Base-by-base conservation (phyloP, 1,140 invertebrate genomes). In the Ips typographus region DNA sequence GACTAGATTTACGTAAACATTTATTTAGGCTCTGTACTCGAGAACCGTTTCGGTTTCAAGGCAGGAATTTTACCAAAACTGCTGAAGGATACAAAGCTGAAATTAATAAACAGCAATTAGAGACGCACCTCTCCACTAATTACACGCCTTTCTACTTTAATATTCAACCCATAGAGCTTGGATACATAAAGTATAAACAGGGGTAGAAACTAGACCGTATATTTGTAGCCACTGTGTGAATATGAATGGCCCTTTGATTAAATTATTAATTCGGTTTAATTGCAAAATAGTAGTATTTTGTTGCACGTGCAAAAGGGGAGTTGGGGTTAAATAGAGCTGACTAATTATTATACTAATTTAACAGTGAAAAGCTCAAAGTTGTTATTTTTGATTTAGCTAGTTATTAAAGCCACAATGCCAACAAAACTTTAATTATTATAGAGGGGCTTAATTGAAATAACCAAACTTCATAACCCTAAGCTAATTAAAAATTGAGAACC, bases 121-220 rank as follows among this genome's bases (percentile, higher is more conserved):
- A 60, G 58, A 62, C 60, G 36, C 51, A 64, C 51, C 62, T 64
- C 55, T 39, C 22, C 22, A 2, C 51, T 64, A 64, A 64, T 64
- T 64, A 64, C 39, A 41, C 38, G 6, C 47, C 55, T 7, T 49
- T 47, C 60, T 62, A 62, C 22, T 62, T 64, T 64, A 55, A 42
- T 64, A 64, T 52, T 52, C 62, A 64, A 43, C 40, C 49, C 62
- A 52, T 64, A 64, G 37, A 52, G 22, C 40, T 40, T 64, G 49
- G 53, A 64, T 40, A 64, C 51, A 64, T 47, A 64, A 64, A 64
- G 40, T 64, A 55, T 55, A 64, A 64, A 64, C 62, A 55, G 52
- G 62, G 51, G 62, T 42, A 62, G 60, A 49, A 62, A 62, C 60
- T 62, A 62, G 60, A n/a, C 44, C 47, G 7, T 22, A 22, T 2